Base-by-base conservation (phyloP, 2,113 vertebrate species). In the Marmota monax region DNA sequence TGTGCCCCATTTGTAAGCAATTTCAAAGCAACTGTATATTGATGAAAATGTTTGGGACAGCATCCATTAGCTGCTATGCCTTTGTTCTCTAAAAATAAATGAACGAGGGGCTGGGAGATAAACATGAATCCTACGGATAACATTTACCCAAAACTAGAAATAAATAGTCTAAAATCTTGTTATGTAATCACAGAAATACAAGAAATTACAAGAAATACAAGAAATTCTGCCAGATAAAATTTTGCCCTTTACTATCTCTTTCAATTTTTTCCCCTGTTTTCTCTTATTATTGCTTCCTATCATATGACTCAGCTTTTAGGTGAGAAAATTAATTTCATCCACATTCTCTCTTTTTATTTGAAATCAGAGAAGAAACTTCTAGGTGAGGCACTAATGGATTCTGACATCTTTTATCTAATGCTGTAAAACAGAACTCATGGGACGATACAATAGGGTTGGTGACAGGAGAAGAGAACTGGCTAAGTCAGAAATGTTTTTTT, bases 271-370 rank as follows among this genome's bases (percentile, higher is more conserved):
- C 4, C 3, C 1, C 45, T 39, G n/a, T 93, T 82, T 53, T 69
- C 78, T 82, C 45, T 72, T 78, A 61, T 32, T 39, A 11, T 96
- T 82, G 29, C 53, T 73, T 86, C 34, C 14, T 93, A 73, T 86
- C 69, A 34, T 58, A 94, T 76, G 37, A 65, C 78, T 94, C 72
- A 84, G 8, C 58, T 34, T 27, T 61, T 45, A 83, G 51, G 27
- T 67, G 74, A 12, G 70, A 65, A 76, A 94, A 72, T 90, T 84
- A 84, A 92, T 95, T 39, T 93, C 8, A 67, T 32, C 53, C 67
- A 51, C 2, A 82, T 73, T 84, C 45, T 83, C 58, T 69, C 58
- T 65, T 78, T 63, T 58, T 51, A 73, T 18, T 58, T 92, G 39
- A 72, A 93, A 88, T 25, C 5, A 4, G 13, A 77, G 56, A 84